Conservation (phyloP, 1,140 invertebrate species). For the Macrosteles quadrilineatus region DNA sequence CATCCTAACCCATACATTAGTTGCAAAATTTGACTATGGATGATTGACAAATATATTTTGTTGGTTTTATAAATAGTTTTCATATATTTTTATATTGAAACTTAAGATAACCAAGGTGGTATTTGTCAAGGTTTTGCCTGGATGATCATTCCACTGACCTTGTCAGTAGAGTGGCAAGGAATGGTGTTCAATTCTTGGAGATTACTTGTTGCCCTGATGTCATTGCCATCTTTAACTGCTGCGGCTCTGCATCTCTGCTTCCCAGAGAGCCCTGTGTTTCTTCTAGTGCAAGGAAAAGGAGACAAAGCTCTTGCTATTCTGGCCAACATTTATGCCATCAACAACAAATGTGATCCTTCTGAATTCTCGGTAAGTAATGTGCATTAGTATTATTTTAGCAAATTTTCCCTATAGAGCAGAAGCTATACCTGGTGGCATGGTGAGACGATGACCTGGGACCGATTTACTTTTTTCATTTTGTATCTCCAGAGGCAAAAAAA, state of each 20-base stretch:
- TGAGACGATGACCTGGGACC: too few relatives aligned
- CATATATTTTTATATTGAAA: too few relatives aligned
- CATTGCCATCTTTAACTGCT: slow-evolving; percentile 57
- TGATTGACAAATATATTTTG: too few relatives aligned
- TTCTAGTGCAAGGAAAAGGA: slow-evolving; percentile 61
- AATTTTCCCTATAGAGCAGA: too few relatives aligned
- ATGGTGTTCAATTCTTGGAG: slow-evolving; percentile 64
- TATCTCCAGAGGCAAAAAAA: too few relatives aligned
- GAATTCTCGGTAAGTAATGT: slow-evolving; percentile 54
- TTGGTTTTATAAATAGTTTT: too few relatives aligned
- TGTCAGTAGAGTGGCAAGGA: slow-evolving; percentile 45
- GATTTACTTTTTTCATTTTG: too few relatives aligned
- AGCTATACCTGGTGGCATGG: too few relatives aligned
- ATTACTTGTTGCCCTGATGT: slow-evolving; percentile 59
- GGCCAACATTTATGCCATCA: slow-evolving; percentile 59
- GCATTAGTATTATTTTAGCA: too few relatives aligned
- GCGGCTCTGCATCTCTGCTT: slow-evolving; percentile 56
- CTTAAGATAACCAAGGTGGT: too few relatives aligned
- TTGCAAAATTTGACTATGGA: too few relatives aligned
- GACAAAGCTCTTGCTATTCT: slow-evolving; percentile 62
- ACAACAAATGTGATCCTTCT: slow-evolving; percentile 55
- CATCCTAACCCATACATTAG: too few relatives aligned
- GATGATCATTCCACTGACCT: slow-evolving; percentile 38
- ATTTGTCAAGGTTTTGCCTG: slow-evolving; percentile 59
- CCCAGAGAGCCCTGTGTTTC: slow-evolving; percentile 78